phyloP scores from a whole-genome alignment of 2,113 vertebrate genomes.

The human (Homo sapiens) region DNA sequence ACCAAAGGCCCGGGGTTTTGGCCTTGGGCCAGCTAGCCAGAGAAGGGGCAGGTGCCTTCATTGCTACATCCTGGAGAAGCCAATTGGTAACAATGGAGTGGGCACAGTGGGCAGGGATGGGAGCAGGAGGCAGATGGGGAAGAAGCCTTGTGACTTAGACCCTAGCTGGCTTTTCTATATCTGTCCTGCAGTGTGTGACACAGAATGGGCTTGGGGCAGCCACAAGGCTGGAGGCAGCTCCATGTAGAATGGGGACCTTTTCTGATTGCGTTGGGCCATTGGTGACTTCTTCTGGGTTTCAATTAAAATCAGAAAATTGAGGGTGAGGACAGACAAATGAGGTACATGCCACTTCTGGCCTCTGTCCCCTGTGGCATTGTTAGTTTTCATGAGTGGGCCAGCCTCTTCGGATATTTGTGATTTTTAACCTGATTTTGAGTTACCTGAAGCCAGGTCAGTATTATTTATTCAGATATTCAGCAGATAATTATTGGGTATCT shows the following conservation, averaged over 20 bases:
- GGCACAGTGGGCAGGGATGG: not conserved
- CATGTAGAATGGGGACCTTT: not conserved
- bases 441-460: not conserved
- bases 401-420: not conserved
- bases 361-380: not conserved
- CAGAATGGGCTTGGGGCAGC: not conserved
- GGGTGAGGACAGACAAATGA: not conserved
- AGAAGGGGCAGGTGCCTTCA: not conserved
- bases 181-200: not conserved
- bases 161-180: not conserved
- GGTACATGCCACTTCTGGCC: not conserved
- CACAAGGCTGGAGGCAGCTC: not conserved
- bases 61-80: not conserved
- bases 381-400: not conserved
- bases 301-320: not conserved
- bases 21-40: not conserved
- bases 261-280: not conserved
- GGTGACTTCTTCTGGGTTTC: constrained; percentile 7
- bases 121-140: rapidly evolving
- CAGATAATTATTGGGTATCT: not conserved
- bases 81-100: not conserved
- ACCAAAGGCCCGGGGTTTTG: not conserved
- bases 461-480: not conserved
- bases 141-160: not conserved
- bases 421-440: not conserved